phyloP scores from a whole-genome alignment of 2,888 invertebrate species.

The Ormyrus nitidulus region DNA sequence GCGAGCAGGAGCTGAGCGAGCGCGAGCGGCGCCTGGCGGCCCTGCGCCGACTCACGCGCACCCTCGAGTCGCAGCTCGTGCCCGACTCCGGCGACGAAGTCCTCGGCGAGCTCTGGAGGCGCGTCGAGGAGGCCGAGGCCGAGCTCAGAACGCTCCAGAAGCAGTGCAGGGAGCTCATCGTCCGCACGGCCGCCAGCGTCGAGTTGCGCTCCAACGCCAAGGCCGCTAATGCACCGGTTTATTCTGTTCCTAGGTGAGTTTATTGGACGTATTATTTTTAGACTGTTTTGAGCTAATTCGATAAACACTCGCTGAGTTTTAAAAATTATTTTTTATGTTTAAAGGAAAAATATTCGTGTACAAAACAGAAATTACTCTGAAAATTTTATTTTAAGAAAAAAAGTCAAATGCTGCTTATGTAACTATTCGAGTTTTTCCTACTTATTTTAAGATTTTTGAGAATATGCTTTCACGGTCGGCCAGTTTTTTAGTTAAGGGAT shows the following conservation, averaged over 20 bases:
- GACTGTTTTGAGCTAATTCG: not conserved
- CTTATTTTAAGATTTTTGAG: slow-evolving; percentile 14
- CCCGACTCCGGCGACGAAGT: slow-evolving; percentile 80
- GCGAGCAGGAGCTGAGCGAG: slow-evolving; percentile 81
- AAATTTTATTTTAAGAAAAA: not conserved
- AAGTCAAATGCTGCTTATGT: not conserved
- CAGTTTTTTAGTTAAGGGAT: too few relatives aligned
- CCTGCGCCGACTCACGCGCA: slow-evolving; percentile 81
- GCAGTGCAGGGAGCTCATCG: slow-evolving; percentile 82
- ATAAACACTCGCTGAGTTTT: too few relatives aligned
- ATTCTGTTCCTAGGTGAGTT: slow-evolving; percentile 65
- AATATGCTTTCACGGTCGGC: too few relatives aligned
- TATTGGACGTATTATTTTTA: slow-evolving; percentile 8
- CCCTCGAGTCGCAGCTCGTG: slow-evolving; percentile 82
- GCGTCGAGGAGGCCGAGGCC: slow-evolving; percentile 84
- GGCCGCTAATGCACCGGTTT: slow-evolving; percentile 49
- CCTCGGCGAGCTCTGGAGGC: slow-evolving; percentile 81
- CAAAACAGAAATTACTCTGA: not conserved
- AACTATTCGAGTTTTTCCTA: not conserved
- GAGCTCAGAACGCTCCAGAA: slow-evolving; percentile 84
- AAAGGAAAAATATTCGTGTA: too few relatives aligned
- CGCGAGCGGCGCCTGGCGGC: slow-evolving; percentile 83
- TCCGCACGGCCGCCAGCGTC: slow-evolving; percentile 77
- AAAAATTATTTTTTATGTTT: too few relatives aligned
- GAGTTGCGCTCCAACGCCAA: slow-evolving; percentile 67